Conservation (phyloP, 2,888 invertebrate species). For the Dynastes grantii region DNA sequence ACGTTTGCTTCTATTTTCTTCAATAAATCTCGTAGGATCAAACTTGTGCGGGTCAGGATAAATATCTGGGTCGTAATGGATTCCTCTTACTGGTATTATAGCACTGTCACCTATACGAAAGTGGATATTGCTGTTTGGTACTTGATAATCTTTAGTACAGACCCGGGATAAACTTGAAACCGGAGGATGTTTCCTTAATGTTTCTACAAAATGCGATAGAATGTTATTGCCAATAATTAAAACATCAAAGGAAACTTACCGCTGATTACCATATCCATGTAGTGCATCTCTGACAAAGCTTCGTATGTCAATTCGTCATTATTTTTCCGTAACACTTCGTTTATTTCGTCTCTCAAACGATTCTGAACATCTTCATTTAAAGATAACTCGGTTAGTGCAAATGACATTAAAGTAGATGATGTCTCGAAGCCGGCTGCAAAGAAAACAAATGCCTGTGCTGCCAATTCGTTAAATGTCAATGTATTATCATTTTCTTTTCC, state of each 20-base stretch:
- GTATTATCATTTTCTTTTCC: slow-evolving; percentile 19
- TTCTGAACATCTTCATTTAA: slow-evolving; percentile 64
- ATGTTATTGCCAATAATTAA: not conserved
- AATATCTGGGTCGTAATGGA: slow-evolving; percentile 66
- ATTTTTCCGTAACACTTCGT: slow-evolving; percentile 63
- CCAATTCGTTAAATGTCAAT: slow-evolving; percentile 63
- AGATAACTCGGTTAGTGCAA: slow-evolving; percentile 70
- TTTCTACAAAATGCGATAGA: slow-evolving; percentile 19
- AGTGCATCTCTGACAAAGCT: slow-evolving; percentile 69
- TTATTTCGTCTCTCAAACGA: slow-evolving; percentile 64
- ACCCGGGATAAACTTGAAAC: slow-evolving; percentile 44
- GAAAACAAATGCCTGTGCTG: slow-evolving; percentile 71
- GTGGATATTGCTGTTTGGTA: slow-evolving; percentile 43
- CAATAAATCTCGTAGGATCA: slow-evolving; percentile 64
- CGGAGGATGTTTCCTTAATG: slow-evolving; percentile 55
- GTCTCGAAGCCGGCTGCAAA: slow-evolving; percentile 73
- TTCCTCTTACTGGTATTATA: slow-evolving; percentile 61
- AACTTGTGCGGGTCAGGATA: slow-evolving; percentile 66
- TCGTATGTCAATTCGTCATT: slow-evolving; percentile 69
- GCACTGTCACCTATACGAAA: slow-evolving; percentile 44
- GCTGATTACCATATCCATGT: slow-evolving; percentile 65
- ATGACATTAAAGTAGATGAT: slow-evolving; percentile 70
- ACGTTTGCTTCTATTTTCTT: slow-evolving; percentile 59
- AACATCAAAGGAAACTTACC: slow-evolving; percentile 59
- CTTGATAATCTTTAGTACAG: slow-evolving; percentile 53